Evolutionary conservation across 2,797 vertebrate genomes (phyloP), one percentile per base, ranked within the genome.

Genomic region (Neosalanx taihuensis): DNA sequence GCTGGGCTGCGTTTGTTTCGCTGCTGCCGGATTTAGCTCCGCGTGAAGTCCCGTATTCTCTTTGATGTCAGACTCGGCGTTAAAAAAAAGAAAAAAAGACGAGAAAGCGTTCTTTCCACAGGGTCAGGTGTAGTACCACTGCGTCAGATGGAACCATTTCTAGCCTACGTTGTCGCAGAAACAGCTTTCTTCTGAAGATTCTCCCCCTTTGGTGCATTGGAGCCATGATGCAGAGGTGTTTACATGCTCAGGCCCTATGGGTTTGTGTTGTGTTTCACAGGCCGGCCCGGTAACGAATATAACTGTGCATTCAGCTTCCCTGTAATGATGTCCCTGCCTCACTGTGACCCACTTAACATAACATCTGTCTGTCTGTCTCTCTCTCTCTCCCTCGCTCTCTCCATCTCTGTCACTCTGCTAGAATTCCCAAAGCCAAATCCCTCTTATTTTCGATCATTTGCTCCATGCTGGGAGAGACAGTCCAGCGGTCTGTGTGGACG

Each of bases 281-380:
- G 53, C 73, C 66, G 58, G 66, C 76, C 65, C 64, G 58, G 78
- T 77, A 65, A 37, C 72, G 69, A 56, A 74, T 64, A 76, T 83
- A 76, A 82, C 73, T 83, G 78, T 79, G 78, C 73, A 53, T 86
- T 63, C 69, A 66, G 72, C 72, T 76, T 74, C 73, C 73, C 80
- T 57, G 69, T 46, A 66, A 79, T 79, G 77, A 81, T 82, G 81
- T 64, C 26, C 69, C 67, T 79, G 73, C 64, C 74, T 76, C 23
- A 26, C 78, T 75, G 69, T 88, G 87, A 89, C 87, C 89, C 81
- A 89, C 77, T 88, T 90, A 80, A 72, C 10, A 56, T 7, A 81
- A 77, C 77, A 83, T 89, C 85, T 88, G 81, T 78, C 81, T 76
- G 49, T 75, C 76, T 72, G 57, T 76, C 59, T 78, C 29, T 66